These are phyloP conservation scores for Scolopax bukidnonensis DNA, from an alignment of 2,797 vertebrate species.

Conservation along the genomic window DNA sequence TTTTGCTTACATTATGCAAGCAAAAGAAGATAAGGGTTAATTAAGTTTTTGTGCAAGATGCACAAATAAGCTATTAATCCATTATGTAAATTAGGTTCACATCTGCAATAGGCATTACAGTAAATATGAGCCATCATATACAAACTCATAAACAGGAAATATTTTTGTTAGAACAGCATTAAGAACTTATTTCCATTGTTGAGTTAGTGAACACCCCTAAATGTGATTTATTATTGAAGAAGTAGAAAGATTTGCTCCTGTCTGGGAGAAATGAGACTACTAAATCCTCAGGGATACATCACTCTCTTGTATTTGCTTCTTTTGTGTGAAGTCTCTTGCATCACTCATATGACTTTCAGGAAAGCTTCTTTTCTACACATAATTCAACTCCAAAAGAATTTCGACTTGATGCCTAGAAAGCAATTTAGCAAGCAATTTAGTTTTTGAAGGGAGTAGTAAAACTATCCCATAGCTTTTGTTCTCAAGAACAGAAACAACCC, in stretches of 20 bases:
- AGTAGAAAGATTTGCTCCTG: neutral
- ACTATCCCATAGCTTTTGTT: slow-evolving; percentile 38
- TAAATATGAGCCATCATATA: neutral
- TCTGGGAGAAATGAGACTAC: neutral
- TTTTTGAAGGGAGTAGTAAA: slow-evolving; percentile 52
- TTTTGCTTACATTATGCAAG: neutral
- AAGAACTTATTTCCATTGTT: neutral
- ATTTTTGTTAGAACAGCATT: neutral
- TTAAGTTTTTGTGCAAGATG: neutral
- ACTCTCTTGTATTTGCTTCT: neutral
- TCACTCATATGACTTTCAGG: slow-evolving; percentile 29
- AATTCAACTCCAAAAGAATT: slow-evolving; percentile 60
- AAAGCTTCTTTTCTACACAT: slow-evolving; percentile 38
- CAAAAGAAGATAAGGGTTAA: neutral
- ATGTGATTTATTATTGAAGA: neutral
- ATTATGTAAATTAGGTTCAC: neutral
- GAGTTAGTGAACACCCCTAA: neutral
- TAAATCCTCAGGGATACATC: neutral
- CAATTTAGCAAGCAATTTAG: slow-evolving; percentile 63
- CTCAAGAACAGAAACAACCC: slow-evolving; percentile 3
- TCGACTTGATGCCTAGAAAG: slow-evolving; percentile 66
- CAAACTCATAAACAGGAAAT: neutral
- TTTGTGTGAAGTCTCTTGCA: slow-evolving; percentile 23
- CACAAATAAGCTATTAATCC: neutral
- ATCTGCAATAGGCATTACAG: neutral